Percentiles rank a stretch among this genome's conserved stretches.
Evolutionary conservation across 2,797 vertebrate species (phyloP).

Genomic region (Hapalemur alaotrensis): DNA sequence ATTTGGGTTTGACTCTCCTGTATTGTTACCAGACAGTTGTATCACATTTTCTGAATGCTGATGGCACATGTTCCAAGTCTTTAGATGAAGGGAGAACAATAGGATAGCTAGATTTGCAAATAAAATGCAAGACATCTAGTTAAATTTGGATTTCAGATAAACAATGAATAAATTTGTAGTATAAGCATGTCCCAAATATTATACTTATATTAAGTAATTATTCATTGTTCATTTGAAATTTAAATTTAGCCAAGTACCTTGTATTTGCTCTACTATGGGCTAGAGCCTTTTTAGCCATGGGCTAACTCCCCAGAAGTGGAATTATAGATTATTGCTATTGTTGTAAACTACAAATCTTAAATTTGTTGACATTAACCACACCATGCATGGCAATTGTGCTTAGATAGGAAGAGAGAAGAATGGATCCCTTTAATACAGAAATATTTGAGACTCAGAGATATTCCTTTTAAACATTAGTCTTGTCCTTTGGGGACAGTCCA

Average conservation of each 20-base stretch:
- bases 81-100: not conserved
- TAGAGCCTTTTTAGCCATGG: not conserved
- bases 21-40: not conserved
- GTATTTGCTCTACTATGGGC: not conserved
- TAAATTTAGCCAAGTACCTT: not conserved
- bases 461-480: not conserved
- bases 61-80: not conserved
- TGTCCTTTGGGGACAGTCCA: not conserved
- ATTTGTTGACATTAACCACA: not conserved
- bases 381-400: not conserved
- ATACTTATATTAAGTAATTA: not conserved
- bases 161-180: not conserved
- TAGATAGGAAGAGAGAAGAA: not conserved
- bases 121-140: not conserved
- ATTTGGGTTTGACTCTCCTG: not conserved
- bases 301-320: not conserved
- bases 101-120: not conserved
- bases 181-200: not conserved
- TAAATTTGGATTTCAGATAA: conserved; percentile 20
- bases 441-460: not conserved
- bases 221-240: not conserved
- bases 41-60: not conserved
- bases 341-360: not conserved
- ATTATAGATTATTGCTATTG: not conserved
- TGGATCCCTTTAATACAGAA: not conserved